These are phyloP conservation scores for Autographa gamma DNA, from an alignment of 2,888 invertebrate genomes.

Conservation along the genomic window DNA sequence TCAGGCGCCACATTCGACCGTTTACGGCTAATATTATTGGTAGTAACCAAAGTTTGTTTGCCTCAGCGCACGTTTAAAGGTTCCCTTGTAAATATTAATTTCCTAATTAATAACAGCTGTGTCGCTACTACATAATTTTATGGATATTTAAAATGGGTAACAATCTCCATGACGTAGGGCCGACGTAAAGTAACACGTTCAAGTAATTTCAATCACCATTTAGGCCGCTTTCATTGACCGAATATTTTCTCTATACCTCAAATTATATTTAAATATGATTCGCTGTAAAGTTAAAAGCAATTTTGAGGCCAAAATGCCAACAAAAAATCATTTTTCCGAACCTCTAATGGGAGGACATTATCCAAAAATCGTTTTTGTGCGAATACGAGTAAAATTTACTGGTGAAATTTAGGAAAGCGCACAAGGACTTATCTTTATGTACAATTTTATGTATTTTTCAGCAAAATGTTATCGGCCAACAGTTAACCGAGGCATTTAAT, in stretches of 20 bases:
- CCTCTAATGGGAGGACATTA: conserved; percentile 82
- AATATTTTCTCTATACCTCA: conserved; percentile 58
- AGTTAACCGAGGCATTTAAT: conserved; percentile 75
- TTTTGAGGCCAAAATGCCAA: conserved; percentile 69
- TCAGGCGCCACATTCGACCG: conserved; percentile 68
- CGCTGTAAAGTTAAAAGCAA: conserved; percentile 64
- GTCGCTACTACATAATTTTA: conserved; percentile 57
- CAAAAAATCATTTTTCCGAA: conserved; percentile 76
- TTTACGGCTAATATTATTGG: conserved; percentile 66
- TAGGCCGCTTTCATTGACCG: conserved; percentile 50
- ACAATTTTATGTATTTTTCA: conserved; percentile 81
- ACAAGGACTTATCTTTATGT: conserved; percentile 82
- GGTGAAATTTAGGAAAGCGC: conserved; percentile 74
- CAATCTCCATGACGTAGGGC: conserved; percentile 44
- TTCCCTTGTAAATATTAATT: conserved; percentile 57
- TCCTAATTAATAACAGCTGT: conserved; percentile 60
- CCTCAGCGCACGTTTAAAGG: conserved; percentile 61
- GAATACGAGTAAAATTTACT: conserved; percentile 80
- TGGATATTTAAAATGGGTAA: conserved; percentile 48
- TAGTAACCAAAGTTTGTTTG: conserved; percentile 64
- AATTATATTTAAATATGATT: conserved; percentile 65
- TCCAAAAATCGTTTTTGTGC: conserved; percentile 80
- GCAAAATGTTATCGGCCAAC: conserved; percentile 79
- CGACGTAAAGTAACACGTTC: conserved; percentile 54
- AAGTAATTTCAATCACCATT: conserved; percentile 56